phyloP scores from a whole-genome alignment of 2,113 vertebrate genomes.

The Lynx canadensis region DNA sequence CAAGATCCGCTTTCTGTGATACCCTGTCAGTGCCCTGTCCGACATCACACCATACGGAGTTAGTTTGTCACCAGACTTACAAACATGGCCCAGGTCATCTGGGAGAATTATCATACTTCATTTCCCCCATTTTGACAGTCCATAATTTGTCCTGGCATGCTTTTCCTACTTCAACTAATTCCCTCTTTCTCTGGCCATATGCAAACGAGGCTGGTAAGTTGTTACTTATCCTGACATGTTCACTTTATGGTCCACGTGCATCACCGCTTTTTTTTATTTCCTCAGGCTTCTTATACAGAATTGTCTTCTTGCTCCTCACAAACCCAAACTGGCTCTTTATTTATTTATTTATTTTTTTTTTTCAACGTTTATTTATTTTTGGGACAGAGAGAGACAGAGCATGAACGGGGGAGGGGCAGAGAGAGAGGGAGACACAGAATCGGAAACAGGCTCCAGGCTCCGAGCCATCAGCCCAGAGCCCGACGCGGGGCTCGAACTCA shows the following conservation, averaged over 20 bases:
- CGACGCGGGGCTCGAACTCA: too few relatives aligned
- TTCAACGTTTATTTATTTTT: too few relatives aligned
- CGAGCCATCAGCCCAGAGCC: too few relatives aligned
- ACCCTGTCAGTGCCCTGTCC: background rate
- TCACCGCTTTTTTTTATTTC: conserved; percentile 38
- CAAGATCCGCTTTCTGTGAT: background rate
- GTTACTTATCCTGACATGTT: conserved; percentile 32
- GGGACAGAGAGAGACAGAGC: too few relatives aligned
- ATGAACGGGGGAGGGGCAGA: too few relatives aligned
- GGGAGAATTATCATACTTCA: conserved; percentile 35
- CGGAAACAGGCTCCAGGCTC: too few relatives aligned
- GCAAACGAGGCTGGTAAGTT: background rate
- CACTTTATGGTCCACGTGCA: background rate
- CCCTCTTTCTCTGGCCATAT: conserved; percentile 29
- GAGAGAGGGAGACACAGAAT: too few relatives aligned
- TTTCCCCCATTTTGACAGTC: conserved; percentile 1
- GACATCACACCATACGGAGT: background rate
- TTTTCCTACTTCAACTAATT: conserved; percentile 10
- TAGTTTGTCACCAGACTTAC: background rate
- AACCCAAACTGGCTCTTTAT: background rate
- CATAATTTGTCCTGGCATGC: background rate
- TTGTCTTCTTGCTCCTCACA: conserved; percentile 11
- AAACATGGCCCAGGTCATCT: background rate
- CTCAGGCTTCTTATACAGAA: background rate
- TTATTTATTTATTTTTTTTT: too few relatives aligned